phyloP scores from a whole-genome alignment of 2,888 invertebrate genomes.

The Leucania comma region DNA sequence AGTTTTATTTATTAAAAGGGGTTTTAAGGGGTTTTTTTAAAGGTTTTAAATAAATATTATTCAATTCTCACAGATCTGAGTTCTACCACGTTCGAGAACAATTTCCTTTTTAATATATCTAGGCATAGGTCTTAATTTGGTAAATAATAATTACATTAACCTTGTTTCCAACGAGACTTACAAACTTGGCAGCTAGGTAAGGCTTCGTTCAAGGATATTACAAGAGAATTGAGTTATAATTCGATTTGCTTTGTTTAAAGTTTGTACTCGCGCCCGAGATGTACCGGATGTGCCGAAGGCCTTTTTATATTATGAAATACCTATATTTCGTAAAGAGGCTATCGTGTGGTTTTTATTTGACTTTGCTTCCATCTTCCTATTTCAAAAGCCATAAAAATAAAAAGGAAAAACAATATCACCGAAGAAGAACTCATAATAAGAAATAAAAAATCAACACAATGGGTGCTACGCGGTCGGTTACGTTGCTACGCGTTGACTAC shows the following conservation, averaged over 20 bases:
- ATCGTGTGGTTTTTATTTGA: neutral
- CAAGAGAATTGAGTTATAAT: neutral
- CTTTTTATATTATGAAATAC: too few relatives aligned
- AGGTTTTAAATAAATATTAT: too few relatives aligned
- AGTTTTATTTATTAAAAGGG: too few relatives aligned
- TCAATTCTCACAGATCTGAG: neutral
- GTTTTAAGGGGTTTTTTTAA: too few relatives aligned
- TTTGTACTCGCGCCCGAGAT: neutral
- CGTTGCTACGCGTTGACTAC: neutral
- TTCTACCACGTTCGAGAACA: neutral
- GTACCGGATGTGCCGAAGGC: neutral
- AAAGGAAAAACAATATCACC: neutral
- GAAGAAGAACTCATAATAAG: too few relatives aligned
- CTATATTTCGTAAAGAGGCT: too few relatives aligned
- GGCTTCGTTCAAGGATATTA: neutral
- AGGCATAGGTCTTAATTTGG: neutral
- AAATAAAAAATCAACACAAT: neutral
- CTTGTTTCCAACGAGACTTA: slow-evolving; percentile 1
- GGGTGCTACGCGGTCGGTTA: neutral
- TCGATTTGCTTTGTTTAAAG: slow-evolving; percentile 11
- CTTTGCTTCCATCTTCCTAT: too few relatives aligned
- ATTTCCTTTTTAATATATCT: neutral
- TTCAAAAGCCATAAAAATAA: too few relatives aligned
- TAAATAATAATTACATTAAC: slow-evolving; percentile 6
- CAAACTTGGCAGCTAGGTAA: neutral